These are phyloP conservation scores for Anhinga rufa DNA, from an alignment of 2,113 vertebrate species.

Conservation along the genomic window DNA sequence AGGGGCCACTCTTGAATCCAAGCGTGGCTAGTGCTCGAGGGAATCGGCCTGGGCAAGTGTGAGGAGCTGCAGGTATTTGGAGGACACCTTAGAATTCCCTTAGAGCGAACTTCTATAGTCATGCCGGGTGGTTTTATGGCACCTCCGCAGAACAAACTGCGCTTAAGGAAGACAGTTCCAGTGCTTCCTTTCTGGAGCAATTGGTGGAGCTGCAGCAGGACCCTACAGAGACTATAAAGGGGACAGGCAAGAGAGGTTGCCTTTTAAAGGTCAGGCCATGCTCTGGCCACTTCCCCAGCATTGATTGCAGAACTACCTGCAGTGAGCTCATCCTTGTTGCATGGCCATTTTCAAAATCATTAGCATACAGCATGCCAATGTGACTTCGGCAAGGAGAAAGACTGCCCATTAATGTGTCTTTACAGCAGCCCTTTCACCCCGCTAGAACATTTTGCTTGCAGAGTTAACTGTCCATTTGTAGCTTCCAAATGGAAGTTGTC, in stretches of 20 bases:
- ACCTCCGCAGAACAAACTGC: not conserved
- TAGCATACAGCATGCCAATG: not conserved
- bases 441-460: not conserved
- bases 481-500: constrained; percentile 4
- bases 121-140: not conserved
- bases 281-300: not conserved
- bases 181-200: not conserved
- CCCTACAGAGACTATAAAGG: not conserved
- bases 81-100: not conserved
- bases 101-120: not conserved
- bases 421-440: not conserved
- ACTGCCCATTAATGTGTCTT: not conserved
- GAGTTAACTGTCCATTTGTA: not conserved
- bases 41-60: not conserved
- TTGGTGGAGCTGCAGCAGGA: not conserved
- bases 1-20: not conserved
- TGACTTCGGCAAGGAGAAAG: not conserved
- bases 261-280: not conserved
- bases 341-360: not conserved
- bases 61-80: not conserved
- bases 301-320: not conserved
- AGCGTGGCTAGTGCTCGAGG: not conserved
- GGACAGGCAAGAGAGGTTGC: not conserved
- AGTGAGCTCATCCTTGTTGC: not conserved
- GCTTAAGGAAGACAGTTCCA: not conserved